These are phyloP conservation scores for Escarpia spicata DNA, from an alignment of 2,888 invertebrate species.

Conservation along the genomic window DNA sequence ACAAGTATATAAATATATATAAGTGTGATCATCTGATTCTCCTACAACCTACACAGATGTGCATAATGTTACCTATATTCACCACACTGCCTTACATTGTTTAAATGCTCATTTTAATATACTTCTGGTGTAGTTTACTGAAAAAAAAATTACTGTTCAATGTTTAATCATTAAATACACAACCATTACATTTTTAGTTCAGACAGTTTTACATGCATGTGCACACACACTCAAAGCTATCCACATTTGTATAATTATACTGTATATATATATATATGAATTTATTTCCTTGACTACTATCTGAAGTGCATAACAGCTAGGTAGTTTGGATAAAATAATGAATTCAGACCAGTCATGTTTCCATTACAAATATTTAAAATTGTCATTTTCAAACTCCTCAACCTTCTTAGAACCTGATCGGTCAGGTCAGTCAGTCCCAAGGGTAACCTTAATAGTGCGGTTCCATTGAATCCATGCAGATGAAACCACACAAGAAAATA, in stretches of 20 bases:
- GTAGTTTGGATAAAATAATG: background rate
- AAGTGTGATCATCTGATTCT: too few species aligned
- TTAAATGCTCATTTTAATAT: background rate
- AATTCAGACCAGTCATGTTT: background rate
- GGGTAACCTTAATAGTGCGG: too few species aligned
- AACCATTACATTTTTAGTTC: background rate
- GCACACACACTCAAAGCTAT: background rate
- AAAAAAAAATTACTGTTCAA: background rate
- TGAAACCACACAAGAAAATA: background rate
- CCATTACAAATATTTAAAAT: background rate
- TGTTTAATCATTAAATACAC: background rate
- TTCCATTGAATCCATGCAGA: background rate
- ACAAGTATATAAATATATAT: too few species aligned
- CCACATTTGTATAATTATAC: background rate
- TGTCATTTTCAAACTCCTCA: background rate
- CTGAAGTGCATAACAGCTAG: background rate
- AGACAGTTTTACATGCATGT: background rate
- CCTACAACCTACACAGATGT: background rate
- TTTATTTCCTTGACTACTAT: background rate
- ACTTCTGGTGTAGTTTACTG: background rate
- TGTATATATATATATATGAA: background rate
- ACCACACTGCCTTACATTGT: slow-evolving; percentile 3
- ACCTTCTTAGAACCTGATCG: background rate
- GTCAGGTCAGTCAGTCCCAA: too few species aligned
- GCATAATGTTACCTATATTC: background rate